Base-by-base conservation (phyloP, 35 echinoderm and acorn worm genomes). In the Apostichopus parvimensis region DNA sequence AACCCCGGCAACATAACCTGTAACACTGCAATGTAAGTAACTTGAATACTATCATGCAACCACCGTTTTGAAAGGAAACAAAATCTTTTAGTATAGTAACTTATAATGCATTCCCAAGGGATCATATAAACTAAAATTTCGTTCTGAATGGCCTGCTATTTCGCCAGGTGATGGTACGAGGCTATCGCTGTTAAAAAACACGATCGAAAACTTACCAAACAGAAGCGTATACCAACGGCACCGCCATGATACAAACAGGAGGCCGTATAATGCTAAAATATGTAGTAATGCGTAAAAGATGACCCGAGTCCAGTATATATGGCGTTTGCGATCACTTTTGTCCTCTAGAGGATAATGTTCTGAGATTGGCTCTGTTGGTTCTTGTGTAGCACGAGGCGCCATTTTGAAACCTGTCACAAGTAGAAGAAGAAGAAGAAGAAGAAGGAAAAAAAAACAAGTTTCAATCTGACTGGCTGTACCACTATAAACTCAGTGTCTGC, bases 281-380 rank as follows among this genome's bases (percentile, higher is more conserved):
- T 84, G 81, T 5, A 84, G 55, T n/a, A 84, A n/a, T 17, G 81
- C 15, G 57, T 84, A 84, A 52, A 84, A 84, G 53, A 57, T 17
- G 9, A 84, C 7, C 20, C 81, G 28, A 58, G 54, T 84, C 81
- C 81, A 84, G 17, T 20, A 5, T 8, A 84, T 10, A 53, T 84
- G 17, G 1, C 5, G 81, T 60, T 58, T 84, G n/a, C 17, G 57
- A 7, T 11, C 81, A 20, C 25, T 21, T 84, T 84, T 84, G 20
- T 84, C 17, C 5, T 84, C 55, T 55, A 84, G 6, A 58, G 81
- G n/a, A 6, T 56, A 13, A n/a, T 56, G 81, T 60, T 84, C 55
- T 13, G 78, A 53, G 54, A 84, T 84, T 56, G 81, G 55, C 58
- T 84, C 81, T 59, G 54, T 5, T 20, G 81, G 54, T 9, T 21